Evolutionary conservation across 2,113 vertebrate genomes (phyloP), one percentile per base, ranked within the genome.

Genomic region (Sander vitreus): DNA sequence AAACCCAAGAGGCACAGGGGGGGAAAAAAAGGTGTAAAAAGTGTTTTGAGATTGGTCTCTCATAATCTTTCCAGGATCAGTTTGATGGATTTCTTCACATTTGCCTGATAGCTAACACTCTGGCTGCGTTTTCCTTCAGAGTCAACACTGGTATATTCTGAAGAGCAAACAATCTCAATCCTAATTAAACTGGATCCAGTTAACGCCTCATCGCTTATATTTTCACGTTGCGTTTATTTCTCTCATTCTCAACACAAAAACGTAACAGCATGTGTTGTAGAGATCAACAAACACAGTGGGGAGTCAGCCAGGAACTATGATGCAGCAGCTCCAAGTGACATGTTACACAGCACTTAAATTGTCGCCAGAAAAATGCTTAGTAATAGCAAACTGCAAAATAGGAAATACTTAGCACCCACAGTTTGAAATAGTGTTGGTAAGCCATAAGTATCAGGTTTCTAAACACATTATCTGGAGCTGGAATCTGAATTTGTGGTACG

Each of bases 231-330:
- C 50, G 10, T 16, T 33, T 55, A 36, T 55, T 69, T 69, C 6
- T 51, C n/a, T 53, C 15, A 36, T 19, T 25, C 3, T 9, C n/a
- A 12, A 19, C 4, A 14, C 14, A 23, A 16, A 13, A 50, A 51
- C n/a, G 19, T 4, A 45, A 47, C 53, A 64, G 6, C 1, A 12
- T 50, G 9, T 39, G 48, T 25, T n/a, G 71, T 30, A 13, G 51
- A 80, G 30, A 30, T 54, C 2, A n/a, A 55, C 48, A 9, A 48
- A 62, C 30, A 58, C 4, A 19, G 27, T 1, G 39, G 11, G 15
- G 50, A 50, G 66, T 16, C 23, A 57, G 21, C 14, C 30, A 71
- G 77, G 80, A 81, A 79, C 23, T 14, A 76, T 64, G 83, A 83
- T 45, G 12, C 72, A 60, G 76, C 60, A 76, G 53, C 23, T 62